Evolutionary conservation across 2,888 invertebrate species (phyloP), one percentile per base, ranked within the genome.

Genomic region (Himalopsyche tibetana): DNA sequence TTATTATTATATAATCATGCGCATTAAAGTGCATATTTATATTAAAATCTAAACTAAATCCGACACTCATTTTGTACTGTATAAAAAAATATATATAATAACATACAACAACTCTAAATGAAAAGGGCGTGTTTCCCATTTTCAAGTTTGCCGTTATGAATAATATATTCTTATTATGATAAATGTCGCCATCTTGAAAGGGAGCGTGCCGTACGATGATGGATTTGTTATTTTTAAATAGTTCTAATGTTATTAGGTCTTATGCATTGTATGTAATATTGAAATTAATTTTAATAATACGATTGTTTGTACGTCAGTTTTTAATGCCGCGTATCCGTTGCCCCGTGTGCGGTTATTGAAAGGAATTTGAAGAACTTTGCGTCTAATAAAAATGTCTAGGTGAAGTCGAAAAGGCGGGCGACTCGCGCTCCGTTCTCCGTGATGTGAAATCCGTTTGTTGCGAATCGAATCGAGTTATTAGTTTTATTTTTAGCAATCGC

Each of bases 211-310:
- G 40, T 82, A 69, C 79, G 55, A 74, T 69, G 82, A 86, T 42
- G 86, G 83, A 87, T 87, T 87, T 87, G 87, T 87, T 87, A 84
- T 86, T 83, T 87, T 87, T 86, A 87, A 87, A 82, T 86, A 86
- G 85, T 86, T 87, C 56, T 87, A 87, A 87, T 84, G 84, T 84
- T 87, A 69, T 84, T 86, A 86, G 84, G 45, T 87, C 86, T 87
- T 87, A 87, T 87, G 87, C 84, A 83, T 87, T 82, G 80, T 80
- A 85, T 83, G 42, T 80, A 63, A 84, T 84, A 84, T 86, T 55
- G 42, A 85, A 82, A 82, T 85, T 83, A 83, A 74, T 79, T 51
- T 84, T 79, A 79, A 84, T 79, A 51, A 79, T 69, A 84, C 80
- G 45, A 74, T 80, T 80, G 84, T 79, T 80, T 84, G 79, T 80